A percentile compares a stretch with the other conserved stretches of the same genome.
Evolutionary conservation across 1,140 invertebrate species (phyloP).

Genomic region (Drosophila elegans): DNA sequence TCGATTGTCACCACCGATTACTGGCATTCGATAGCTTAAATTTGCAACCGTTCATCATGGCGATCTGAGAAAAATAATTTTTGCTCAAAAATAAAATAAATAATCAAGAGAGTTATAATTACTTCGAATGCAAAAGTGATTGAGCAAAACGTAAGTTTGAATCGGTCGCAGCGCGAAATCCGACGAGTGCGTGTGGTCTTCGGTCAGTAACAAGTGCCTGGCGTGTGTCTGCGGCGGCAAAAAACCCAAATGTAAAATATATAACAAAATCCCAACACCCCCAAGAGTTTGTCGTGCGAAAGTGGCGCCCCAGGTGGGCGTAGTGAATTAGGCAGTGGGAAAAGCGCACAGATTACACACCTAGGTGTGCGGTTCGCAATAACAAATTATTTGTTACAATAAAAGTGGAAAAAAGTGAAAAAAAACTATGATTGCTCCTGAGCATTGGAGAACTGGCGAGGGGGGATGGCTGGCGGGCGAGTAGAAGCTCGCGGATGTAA

Average conservation of each 20-base stretch:
- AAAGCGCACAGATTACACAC: conserved; percentile 1
- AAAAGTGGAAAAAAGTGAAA: conserved; percentile 77
- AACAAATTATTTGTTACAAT: conserved; percentile 76
- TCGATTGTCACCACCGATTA: conserved; percentile 3
- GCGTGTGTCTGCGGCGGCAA: conserved; percentile 77
- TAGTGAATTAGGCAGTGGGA: not conserved
- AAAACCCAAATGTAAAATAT: conserved; percentile 71
- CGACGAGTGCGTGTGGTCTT: conserved; percentile 6
- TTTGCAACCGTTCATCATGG: conserved; percentile 28
- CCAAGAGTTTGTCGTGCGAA: conserved; percentile 50
- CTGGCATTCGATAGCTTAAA: conserved; percentile 8
- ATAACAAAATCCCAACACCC: conserved; percentile 69
- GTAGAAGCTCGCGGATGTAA: conserved; percentile 61
- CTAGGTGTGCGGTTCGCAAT: conserved; percentile 57
- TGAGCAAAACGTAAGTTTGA: conserved; percentile 62
- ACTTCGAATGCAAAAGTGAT: conserved; percentile 63
- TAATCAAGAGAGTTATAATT: conserved; percentile 74
- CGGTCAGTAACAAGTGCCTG: conserved; percentile 41
- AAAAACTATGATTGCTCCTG: conserved; percentile 62
- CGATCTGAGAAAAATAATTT: conserved; percentile 43
- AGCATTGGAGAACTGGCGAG: conserved; percentile 38
- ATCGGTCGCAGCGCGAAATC: conserved; percentile 29
- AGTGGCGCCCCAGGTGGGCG: conserved; percentile 43
- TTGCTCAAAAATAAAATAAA: conserved; percentile 74
- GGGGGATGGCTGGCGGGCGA: conserved; percentile 41